phyloP scores from a whole-genome alignment of 1,140 invertebrate species.

The Cataglyphis hispanica region DNA sequence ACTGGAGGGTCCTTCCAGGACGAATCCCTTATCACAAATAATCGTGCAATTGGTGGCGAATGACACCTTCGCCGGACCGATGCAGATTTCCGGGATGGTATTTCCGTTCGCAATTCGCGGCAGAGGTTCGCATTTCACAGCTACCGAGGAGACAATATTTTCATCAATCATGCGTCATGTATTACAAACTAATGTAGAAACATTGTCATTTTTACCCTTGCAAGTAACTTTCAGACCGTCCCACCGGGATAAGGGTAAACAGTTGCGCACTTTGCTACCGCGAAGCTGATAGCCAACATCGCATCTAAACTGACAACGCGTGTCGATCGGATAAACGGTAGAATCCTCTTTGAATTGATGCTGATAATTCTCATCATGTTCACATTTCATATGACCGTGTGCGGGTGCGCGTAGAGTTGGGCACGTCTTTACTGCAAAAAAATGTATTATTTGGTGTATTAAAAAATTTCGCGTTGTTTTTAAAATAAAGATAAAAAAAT shows the following conservation, averaged over 20 bases:
- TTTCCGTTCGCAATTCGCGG: constrained; percentile 85
- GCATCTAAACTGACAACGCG: constrained; percentile 90
- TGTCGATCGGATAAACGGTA: constrained; percentile 87
- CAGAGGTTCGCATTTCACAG: constrained; percentile 87
- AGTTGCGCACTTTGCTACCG: constrained; percentile 89
- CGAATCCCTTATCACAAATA: constrained; percentile 87
- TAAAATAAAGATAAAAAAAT: too few relatives aligned
- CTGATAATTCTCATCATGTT: constrained; percentile 84
- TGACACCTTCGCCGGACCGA: constrained; percentile 83
- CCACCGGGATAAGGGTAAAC: constrained; percentile 90
- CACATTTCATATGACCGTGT: constrained; percentile 89
- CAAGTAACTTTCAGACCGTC: constrained; percentile 90
- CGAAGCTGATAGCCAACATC: constrained; percentile 89
- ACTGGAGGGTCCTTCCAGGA: constrained; percentile 84
- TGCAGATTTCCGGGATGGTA: constrained; percentile 86
- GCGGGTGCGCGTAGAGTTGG: constrained; percentile 86
- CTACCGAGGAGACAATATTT: constrained; percentile 78
- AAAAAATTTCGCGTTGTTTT: not conserved
- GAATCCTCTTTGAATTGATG: constrained; percentile 54
- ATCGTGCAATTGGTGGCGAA: constrained; percentile 88
- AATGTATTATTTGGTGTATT: not conserved
- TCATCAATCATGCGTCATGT: not conserved
- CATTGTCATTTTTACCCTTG: constrained; percentile 86
- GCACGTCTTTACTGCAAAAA: constrained; percentile 88
- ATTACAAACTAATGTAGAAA: not conserved